Evolutionary conservation across 1,140 invertebrate genomes (phyloP).

Genomic region (Hycleus cichorii): DNA sequence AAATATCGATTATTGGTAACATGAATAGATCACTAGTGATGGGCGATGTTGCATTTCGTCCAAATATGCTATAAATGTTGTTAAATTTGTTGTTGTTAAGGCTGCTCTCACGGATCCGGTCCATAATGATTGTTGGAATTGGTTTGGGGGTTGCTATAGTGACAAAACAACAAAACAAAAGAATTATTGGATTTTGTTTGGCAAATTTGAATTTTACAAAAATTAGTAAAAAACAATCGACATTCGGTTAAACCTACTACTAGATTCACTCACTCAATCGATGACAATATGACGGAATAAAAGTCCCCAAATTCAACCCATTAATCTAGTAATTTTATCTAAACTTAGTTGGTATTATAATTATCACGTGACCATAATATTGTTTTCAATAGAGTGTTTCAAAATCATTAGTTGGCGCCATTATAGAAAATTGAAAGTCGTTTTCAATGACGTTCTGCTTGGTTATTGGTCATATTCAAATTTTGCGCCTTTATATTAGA

Average conservation of each 20-base stretch:
- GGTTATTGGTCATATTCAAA: too few relatives aligned
- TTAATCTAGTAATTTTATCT: background rate
- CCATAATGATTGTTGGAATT: conserved; percentile 33
- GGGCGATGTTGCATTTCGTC: conserved; percentile 34
- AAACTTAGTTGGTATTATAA: too few relatives aligned
- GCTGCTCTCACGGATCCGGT: conserved; percentile 21
- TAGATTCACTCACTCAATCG: background rate
- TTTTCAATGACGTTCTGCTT: too few relatives aligned
- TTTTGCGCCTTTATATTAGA: too few relatives aligned
- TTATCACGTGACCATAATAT: too few relatives aligned
- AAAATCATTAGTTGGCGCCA: too few relatives aligned
- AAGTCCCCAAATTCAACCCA: background rate
- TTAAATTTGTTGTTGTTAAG: conserved; percentile 22
- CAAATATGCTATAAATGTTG: conserved; percentile 30
- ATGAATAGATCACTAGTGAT: conserved; percentile 28
- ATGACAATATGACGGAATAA: background rate
- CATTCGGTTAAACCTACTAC: too few relatives aligned
- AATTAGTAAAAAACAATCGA: background rate
- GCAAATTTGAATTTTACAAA: background rate
- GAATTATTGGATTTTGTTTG: background rate
- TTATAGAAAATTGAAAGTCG: too few relatives aligned
- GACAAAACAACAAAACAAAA: background rate
- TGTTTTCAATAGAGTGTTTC: too few relatives aligned
- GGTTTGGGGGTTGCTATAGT: conserved; percentile 36
- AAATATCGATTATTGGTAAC: conserved; percentile 36